phyloP scores from a whole-genome alignment of 2,113 vertebrate species.

The Dermatemys mawii region DNA sequence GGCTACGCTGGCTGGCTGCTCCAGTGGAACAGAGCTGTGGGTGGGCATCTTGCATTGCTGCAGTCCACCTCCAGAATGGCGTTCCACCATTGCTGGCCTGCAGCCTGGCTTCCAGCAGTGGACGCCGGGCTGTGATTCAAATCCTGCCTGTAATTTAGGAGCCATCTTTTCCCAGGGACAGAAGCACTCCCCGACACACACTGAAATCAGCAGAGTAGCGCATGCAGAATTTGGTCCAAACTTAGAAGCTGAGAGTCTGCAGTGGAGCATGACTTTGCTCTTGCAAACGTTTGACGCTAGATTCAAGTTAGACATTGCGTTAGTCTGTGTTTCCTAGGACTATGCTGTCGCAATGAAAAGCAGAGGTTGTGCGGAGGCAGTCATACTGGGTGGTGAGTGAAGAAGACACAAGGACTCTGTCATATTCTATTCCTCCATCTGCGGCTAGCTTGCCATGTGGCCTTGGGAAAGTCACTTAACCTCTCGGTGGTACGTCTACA shows the following conservation, averaged over 20 bases:
- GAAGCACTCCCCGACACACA: background rate
- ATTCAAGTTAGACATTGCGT: background rate
- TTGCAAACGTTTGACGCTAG: background rate
- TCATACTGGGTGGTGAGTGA: background rate
- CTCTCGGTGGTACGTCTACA: background rate
- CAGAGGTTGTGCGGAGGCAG: background rate
- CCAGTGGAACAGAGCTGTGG: background rate
- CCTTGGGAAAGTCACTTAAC: background rate
- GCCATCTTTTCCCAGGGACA: background rate
- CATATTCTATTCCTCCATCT: background rate
- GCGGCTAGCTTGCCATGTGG: background rate
- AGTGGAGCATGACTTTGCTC: background rate
- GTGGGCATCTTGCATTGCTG: background rate
- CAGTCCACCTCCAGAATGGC: rapidly evolving
- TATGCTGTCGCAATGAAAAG: background rate
- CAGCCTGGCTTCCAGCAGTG: background rate
- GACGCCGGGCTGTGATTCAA: background rate
- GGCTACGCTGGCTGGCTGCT: background rate
- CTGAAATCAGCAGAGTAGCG: background rate
- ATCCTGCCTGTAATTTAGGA: background rate
- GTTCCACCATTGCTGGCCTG: background rate
- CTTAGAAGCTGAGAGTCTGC: background rate
- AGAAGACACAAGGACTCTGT: background rate
- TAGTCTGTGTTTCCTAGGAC: background rate
- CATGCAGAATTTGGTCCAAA: background rate